These are phyloP conservation scores for Leptopilina myrica DNA, from an alignment of 2,888 invertebrate genomes.

Conservation along the genomic window DNA sequence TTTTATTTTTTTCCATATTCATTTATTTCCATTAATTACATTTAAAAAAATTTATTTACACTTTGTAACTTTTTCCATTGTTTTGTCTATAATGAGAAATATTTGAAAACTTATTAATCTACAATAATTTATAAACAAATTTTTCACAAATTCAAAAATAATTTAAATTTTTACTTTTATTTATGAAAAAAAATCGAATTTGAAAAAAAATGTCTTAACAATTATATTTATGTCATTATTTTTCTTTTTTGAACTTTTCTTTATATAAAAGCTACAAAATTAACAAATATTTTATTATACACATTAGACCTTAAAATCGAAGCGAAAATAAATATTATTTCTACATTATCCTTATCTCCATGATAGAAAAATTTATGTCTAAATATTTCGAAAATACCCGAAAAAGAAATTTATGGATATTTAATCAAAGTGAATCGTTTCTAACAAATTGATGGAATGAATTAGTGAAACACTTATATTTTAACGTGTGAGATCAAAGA, in stretches of 20 bases:
- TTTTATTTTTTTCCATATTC: too few species aligned
- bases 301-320: conserved; percentile 29
- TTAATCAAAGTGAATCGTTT: background rate
- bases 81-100: too few species aligned
- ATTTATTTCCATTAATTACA: too few species aligned
- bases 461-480: background rate
- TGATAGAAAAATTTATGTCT: background rate
- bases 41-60: too few species aligned
- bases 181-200: background rate
- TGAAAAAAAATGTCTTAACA: background rate
- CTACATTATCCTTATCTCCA: conserved; percentile 2
- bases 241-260: conserved; percentile 35
- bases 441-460: background rate
- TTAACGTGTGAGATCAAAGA: background rate
- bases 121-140: too few species aligned
- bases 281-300: conserved; percentile 29
- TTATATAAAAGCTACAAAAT: conserved; percentile 12
- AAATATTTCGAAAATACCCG: background rate
- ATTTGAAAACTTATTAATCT: too few species aligned
- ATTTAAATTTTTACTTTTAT: too few species aligned
- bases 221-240: background rate
- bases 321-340: conserved; percentile 1
- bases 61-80: too few species aligned
- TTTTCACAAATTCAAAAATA: too few species aligned
- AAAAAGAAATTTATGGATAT: background rate